phyloP scores from a whole-genome alignment of 2,888 invertebrate genomes.

The Andrena fulva region DNA sequence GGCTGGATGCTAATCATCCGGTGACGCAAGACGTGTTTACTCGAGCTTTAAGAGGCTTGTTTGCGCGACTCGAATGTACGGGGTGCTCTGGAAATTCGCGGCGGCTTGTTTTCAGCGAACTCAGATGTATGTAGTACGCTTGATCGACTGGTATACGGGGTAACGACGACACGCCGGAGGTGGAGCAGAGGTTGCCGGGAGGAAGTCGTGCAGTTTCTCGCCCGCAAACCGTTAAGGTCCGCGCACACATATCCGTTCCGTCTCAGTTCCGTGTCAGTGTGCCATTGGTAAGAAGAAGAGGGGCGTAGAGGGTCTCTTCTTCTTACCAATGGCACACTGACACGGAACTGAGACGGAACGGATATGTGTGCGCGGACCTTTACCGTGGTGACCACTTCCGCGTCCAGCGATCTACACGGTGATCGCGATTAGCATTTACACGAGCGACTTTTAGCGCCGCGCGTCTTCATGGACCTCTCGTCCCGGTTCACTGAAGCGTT shows the following conservation, averaged over 20 bases:
- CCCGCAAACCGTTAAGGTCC: constrained; percentile 41
- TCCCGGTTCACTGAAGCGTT: constrained; percentile 53
- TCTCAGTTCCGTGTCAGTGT: too few relatives aligned
- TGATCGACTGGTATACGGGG: constrained; percentile 9
- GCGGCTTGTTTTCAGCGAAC: too few relatives aligned
- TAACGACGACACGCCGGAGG: constrained; percentile 8
- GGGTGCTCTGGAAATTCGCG: not conserved
- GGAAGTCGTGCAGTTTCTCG: constrained; percentile 43
- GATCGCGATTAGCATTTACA: constrained; percentile 63
- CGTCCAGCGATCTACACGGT: constrained; percentile 42
- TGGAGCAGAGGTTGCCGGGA: not conserved
- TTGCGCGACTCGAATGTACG: not conserved
- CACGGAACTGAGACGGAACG: too few relatives aligned
- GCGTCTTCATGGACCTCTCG: constrained; percentile 36
- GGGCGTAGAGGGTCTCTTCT: too few relatives aligned
- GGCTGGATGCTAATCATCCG: constrained; percentile 21
- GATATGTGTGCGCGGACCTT: too few relatives aligned
- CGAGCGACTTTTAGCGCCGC: constrained; percentile 31
- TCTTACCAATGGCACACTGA: too few relatives aligned
- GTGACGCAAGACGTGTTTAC: constrained; percentile 20
- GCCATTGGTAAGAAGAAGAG: too few relatives aligned
- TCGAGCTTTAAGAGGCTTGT: not conserved
- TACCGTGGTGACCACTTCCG: constrained; percentile 43
- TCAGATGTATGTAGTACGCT: constrained; percentile 14
- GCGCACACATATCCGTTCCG: too few relatives aligned